phyloP scores from a whole-genome alignment of 1,140 invertebrate genomes.

The Heterodera schachtii region DNA sequence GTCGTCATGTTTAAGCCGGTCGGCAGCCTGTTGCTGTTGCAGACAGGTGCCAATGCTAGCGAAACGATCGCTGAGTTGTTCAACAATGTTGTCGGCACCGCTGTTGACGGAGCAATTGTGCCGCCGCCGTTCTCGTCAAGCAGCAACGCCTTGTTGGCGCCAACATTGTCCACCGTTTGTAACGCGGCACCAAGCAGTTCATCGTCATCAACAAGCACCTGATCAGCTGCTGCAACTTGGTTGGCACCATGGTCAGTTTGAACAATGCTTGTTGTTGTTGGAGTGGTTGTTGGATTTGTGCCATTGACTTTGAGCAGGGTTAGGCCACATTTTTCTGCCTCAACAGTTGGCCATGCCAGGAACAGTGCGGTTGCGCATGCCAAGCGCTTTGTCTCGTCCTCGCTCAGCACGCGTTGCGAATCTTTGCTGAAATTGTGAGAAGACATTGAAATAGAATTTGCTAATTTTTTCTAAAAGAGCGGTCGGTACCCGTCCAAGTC shows the following conservation, averaged over 20 bases:
- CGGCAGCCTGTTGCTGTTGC: background rate
- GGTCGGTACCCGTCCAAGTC: too few species aligned
- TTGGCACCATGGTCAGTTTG: background rate
- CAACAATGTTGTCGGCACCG: background rate
- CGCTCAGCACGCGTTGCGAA: conserved; percentile 51
- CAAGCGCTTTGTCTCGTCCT: conserved; percentile 40
- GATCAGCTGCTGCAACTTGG: too few species aligned
- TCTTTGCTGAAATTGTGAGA: conserved; percentile 40
- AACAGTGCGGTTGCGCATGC: conserved; percentile 29
- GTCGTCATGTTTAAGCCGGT: background rate
- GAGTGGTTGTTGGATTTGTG: too few species aligned
- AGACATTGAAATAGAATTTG: too few species aligned
- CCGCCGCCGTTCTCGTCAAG: background rate
- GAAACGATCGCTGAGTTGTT: background rate
- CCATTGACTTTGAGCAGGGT: conserved; percentile 7
- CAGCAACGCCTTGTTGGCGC: background rate
- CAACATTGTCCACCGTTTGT: background rate
- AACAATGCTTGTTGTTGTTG: too few species aligned
- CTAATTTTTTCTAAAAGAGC: too few species aligned
- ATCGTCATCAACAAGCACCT: background rate
- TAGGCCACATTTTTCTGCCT: conserved; percentile 19
- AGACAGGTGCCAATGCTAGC: background rate
- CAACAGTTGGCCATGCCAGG: conserved; percentile 12
- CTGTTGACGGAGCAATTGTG: background rate
- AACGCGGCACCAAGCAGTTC: background rate